Percentiles rank a stretch among this genome's conserved stretches.
phyloP scores from a whole-genome alignment of 2,888 invertebrate species.

The Epinotia bilunana region DNA sequence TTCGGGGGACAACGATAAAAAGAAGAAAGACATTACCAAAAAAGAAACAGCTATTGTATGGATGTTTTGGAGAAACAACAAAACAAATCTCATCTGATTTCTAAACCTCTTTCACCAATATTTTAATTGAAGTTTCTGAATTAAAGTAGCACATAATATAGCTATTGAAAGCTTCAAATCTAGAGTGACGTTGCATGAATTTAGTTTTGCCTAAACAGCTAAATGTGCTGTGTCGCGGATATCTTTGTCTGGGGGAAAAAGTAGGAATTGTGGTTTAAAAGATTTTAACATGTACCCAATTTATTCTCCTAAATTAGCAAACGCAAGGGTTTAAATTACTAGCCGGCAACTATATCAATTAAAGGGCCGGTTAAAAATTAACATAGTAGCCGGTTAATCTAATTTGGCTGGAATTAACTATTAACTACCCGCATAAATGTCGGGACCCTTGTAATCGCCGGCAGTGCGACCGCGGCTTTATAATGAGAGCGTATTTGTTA shows the following conservation, averaged over 20 bases:
- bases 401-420: constrained; percentile 42
- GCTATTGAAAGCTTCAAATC: too few species aligned
- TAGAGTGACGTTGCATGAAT: too few species aligned
- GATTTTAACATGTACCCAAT: neutral
- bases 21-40: too few species aligned
- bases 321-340: constrained; percentile 26
- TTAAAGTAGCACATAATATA: too few species aligned
- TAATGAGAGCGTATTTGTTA: constrained; percentile 34
- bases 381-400: constrained; percentile 43
- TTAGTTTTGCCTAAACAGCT: too few species aligned
- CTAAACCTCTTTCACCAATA: too few species aligned
- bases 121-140: too few species aligned
- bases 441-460: constrained; percentile 65
- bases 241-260: neutral
- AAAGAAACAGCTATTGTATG: too few species aligned
- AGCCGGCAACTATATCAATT: constrained; percentile 35
- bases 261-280: neutral
- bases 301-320: constrained; percentile 8
- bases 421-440: constrained; percentile 45
- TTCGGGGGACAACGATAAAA: too few species aligned
- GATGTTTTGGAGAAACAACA: too few species aligned
- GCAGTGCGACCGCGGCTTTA: constrained; percentile 56
- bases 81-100: too few species aligned
- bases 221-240: too few species aligned
- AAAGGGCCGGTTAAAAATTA: constrained; percentile 43